phyloP scores from a whole-genome alignment of 1,140 invertebrate genomes.

The Carcinoscorpius rotundicauda region DNA sequence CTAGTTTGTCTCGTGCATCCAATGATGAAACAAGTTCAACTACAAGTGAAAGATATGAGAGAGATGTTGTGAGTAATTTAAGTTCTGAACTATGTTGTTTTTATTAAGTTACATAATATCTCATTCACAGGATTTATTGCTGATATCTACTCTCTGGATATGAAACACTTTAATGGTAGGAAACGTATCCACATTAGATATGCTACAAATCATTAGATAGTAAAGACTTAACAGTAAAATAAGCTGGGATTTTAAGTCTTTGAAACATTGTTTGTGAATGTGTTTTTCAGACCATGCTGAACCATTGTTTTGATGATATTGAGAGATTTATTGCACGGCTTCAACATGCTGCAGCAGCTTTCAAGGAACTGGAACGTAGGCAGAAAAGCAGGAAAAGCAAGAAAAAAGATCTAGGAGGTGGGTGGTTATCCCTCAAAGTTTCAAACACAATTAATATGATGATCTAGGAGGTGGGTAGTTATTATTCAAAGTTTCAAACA shows the following conservation, averaged over 20 bases:
- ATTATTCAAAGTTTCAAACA: too few relatives aligned
- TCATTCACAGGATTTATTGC: too few relatives aligned
- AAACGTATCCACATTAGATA: too few relatives aligned
- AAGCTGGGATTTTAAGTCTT: too few relatives aligned
- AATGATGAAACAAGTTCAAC: conserved; percentile 47
- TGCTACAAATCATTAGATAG: too few relatives aligned
- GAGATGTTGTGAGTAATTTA: conserved; percentile 54
- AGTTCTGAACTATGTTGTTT: conserved; percentile 77
- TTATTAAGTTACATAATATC: too few relatives aligned
- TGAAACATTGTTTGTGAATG: too few relatives aligned
- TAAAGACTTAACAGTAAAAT: too few relatives aligned
- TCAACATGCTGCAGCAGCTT: conserved; percentile 93
- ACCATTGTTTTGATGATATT: conserved; percentile 98
- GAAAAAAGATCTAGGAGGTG: conserved; percentile 60
- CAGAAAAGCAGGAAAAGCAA: conserved; percentile 53
- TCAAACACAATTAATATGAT: not conserved
- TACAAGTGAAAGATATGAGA: conserved; percentile 66
- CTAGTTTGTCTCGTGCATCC: conserved; percentile 10
- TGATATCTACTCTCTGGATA: too few relatives aligned
- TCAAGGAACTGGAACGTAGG: conserved; percentile 77
- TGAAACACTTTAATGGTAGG: too few relatives aligned
- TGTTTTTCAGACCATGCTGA: conserved; percentile 48
- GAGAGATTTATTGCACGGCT: conserved; percentile 95
- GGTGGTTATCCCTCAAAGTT: not conserved
- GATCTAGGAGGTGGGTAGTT: too few relatives aligned